phyloP scores from a whole-genome alignment of 2,113 vertebrate genomes.

The Dendropsophus ebraccatus region DNA sequence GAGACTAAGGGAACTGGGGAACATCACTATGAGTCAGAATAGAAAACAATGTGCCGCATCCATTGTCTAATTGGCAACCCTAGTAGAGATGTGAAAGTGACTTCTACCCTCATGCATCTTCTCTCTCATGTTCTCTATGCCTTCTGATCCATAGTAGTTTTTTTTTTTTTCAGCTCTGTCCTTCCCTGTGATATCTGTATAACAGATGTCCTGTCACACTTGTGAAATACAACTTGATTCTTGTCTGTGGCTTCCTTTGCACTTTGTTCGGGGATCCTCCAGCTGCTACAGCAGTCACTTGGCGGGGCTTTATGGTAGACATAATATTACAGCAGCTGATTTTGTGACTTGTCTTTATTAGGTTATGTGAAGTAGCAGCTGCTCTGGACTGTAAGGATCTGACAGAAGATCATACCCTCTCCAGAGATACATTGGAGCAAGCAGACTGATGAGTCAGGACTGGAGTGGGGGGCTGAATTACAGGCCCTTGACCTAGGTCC shows the following conservation, averaged over 20 bases:
- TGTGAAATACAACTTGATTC: background rate
- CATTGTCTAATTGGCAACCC: no score
- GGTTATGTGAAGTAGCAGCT: slow-evolving; percentile 17
- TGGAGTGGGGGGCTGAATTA: no score
- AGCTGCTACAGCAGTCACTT: background rate
- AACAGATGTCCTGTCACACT: background rate
- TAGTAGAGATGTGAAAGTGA: no score
- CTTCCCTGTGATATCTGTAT: background rate
- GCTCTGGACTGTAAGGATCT: slow-evolving; percentile 1
- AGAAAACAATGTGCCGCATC: no score
- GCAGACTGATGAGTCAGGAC: background rate
- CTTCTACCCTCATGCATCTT: no score
- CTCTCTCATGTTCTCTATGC: no score
- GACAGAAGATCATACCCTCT: background rate
- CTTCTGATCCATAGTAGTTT: no score
- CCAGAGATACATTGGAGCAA: background rate
- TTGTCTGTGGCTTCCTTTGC: background rate
- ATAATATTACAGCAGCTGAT: slow-evolving; percentile 34
- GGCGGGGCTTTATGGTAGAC: slow-evolving; percentile 18
- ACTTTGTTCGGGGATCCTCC: background rate
- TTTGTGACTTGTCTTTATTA: slow-evolving; percentile 23
- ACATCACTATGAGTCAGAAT: no score
- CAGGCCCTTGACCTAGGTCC: no score
- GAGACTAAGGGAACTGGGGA: no score
- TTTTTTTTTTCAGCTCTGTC: background rate